Conservation (phyloP, 2,113 vertebrate genomes). For the Paramormyrops kingsleyae region DNA sequence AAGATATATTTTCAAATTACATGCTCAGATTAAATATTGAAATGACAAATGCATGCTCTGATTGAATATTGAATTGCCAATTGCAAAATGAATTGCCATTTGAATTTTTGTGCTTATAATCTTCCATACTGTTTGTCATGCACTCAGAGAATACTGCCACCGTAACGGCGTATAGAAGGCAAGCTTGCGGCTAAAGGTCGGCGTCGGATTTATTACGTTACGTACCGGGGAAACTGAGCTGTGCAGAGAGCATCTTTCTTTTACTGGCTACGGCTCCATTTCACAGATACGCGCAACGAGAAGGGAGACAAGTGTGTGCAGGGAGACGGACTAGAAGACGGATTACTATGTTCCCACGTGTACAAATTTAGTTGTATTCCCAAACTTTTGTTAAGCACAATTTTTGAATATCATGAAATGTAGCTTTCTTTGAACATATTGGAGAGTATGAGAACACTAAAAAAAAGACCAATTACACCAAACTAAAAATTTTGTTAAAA, state of each 20-base stretch:
- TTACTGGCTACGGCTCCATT: neutral
- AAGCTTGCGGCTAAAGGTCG: conserved; percentile 20
- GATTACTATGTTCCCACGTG: neutral
- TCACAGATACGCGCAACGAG: neutral
- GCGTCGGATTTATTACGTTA: conserved; percentile 14
- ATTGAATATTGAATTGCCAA: too few species aligned
- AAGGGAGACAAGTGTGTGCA: neutral
- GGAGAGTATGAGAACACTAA: neutral
- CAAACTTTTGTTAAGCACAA: neutral
- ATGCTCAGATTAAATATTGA: too few species aligned
- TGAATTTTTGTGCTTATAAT: too few species aligned
- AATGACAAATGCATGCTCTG: too few species aligned
- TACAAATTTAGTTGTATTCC: neutral
- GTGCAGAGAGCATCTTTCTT: neutral
- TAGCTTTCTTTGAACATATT: neutral
- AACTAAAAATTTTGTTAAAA: neutral
- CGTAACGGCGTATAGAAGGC: neutral
- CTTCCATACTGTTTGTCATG: too few species aligned
- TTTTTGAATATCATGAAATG: neutral
- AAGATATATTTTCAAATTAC: too few species aligned
- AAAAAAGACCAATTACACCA: neutral
- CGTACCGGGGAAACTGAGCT: conserved; percentile 1
- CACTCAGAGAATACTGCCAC: neutral
- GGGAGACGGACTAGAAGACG: neutral
- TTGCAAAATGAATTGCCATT: too few species aligned